Conservation (phyloP, 2,888 invertebrate species). For the Drosophila paracracens region DNA sequence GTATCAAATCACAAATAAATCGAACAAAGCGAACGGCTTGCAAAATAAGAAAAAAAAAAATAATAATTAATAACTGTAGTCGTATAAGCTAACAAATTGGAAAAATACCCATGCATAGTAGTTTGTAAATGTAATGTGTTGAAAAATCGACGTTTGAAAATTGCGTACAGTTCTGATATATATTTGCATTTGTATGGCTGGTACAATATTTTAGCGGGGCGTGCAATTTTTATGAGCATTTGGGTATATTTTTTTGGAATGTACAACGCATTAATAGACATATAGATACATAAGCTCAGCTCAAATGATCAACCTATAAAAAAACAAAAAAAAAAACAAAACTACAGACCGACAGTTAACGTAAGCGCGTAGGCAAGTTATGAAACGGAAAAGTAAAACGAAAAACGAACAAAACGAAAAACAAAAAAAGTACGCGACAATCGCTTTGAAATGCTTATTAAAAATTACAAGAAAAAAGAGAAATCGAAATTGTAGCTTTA, state of each 20-base stretch:
- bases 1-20: constrained; percentile 46
- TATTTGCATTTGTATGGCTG: constrained; percentile 53
- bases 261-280: constrained; percentile 57
- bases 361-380: constrained; percentile 74
- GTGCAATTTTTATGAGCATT: constrained; percentile 65
- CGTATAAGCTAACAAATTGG: constrained; percentile 35
- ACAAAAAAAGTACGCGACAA: constrained; percentile 70
- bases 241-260: constrained; percentile 75
- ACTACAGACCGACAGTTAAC: constrained; percentile 46
- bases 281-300: constrained; percentile 65
- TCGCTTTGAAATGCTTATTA: constrained; percentile 78
- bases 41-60: constrained; percentile 27
- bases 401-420: constrained; percentile 25
- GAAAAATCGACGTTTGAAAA: constrained; percentile 39
- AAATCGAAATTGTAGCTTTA: constrained; percentile 59
- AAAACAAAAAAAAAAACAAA: constrained; percentile 5
- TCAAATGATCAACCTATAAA: constrained; percentile 58
- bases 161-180: constrained; percentile 46
- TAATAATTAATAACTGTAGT: constrained; percentile 35
- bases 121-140: constrained; percentile 31
- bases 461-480: constrained; percentile 24
- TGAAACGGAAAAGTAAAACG: constrained; percentile 43
- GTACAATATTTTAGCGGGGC: constrained; percentile 45
- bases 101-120: constrained; percentile 11
- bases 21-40: constrained; percentile 59